Evolutionary conservation across 2,797 vertebrate genomes (phyloP).

Genomic region (Mormyrops attenuatus): DNA sequence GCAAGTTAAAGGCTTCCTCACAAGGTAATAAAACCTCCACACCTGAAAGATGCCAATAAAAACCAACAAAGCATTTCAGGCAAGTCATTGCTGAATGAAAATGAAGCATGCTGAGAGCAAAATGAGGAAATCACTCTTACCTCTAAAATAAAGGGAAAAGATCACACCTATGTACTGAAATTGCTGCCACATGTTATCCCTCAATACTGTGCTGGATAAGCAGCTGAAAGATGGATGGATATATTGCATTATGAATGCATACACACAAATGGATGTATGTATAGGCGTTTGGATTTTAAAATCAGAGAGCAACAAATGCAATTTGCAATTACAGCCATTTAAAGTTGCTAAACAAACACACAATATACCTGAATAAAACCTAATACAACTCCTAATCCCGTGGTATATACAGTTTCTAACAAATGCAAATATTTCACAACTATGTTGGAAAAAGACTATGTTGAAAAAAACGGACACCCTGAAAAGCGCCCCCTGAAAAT

Average conservation of each 20-base stretch:
- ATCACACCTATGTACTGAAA: background rate
- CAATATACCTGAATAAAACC: background rate
- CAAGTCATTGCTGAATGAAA: background rate
- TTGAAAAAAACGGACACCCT: background rate
- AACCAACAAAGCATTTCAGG: background rate
- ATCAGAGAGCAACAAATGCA: background rate
- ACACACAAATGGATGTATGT: background rate
- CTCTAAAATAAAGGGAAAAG: background rate
- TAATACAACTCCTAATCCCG: background rate
- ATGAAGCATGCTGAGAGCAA: background rate
- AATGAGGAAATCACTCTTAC: background rate
- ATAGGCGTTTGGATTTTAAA: background rate
- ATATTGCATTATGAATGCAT: background rate
- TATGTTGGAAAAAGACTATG: background rate
- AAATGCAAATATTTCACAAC: background rate
- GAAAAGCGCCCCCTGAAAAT: background rate
- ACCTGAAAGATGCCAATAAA: background rate
- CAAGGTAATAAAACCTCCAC: background rate
- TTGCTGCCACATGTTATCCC: background rate
- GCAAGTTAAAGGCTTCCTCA: background rate
- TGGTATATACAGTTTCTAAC: background rate
- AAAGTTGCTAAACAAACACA: background rate
- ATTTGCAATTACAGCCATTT: background rate
- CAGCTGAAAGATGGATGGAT: no score
- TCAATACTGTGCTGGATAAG: background rate